Evolutionary conservation across 2,888 invertebrate species (phyloP).

Genomic region (Aradus depressus): DNA sequence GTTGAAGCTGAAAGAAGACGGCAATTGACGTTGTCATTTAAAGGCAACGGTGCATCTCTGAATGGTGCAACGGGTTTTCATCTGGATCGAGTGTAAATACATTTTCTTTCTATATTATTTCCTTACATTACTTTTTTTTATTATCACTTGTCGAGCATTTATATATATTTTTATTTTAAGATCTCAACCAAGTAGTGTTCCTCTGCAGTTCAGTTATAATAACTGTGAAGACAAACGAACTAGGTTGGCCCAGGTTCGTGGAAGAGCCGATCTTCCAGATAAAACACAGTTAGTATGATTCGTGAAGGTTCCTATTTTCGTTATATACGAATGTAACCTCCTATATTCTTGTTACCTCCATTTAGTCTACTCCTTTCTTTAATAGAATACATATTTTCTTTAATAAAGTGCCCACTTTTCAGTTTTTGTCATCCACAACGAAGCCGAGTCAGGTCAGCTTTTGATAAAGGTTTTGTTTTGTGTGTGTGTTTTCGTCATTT

Average conservation of each 20-base stretch:
- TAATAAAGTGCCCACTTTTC: slow-evolving; percentile 7
- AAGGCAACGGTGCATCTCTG: not conserved
- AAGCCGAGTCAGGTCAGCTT: slow-evolving; percentile 9
- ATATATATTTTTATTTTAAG: slow-evolving; percentile 5
- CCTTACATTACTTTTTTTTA: slow-evolving; percentile 21
- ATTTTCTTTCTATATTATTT: not conserved
- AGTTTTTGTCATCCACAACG: slow-evolving; percentile 5
- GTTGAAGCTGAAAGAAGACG: slow-evolving; percentile 4
- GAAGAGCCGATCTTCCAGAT: slow-evolving; percentile 2
- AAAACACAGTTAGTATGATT: slow-evolving; percentile 10
- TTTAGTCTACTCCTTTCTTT: not conserved
- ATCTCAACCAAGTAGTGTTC: slow-evolving; percentile 7
- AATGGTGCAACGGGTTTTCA: slow-evolving; percentile 6
- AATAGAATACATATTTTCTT: slow-evolving; percentile 1
- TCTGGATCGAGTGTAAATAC: not conserved
- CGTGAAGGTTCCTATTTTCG: not conserved
- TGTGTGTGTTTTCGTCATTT: too few species aligned
- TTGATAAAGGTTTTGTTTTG: too few species aligned
- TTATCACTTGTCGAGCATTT: not conserved
- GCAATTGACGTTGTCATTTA: slow-evolving; percentile 9
- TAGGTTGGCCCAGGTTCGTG: slow-evolving; percentile 3
- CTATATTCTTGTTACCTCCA: too few species aligned
- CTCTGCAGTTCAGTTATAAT: slow-evolving; percentile 8
- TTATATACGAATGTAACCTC: not conserved
- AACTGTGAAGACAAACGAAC: slow-evolving; percentile 1